Evolutionary conservation across 1,140 invertebrate genomes (phyloP).

Genomic region (Leptopilina boulardi): DNA sequence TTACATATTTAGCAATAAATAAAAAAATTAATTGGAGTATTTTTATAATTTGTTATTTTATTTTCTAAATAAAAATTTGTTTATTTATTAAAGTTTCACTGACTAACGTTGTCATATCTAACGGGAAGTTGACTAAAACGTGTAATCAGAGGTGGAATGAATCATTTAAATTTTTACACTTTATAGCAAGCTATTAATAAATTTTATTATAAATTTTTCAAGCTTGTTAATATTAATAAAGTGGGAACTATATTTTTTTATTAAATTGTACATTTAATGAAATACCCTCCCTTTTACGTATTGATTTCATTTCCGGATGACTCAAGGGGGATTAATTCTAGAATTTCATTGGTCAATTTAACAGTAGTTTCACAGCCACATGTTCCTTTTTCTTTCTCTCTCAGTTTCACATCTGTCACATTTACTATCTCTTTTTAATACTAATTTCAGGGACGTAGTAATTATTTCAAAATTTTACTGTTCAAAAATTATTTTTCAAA

Average conservation of each 20-base stretch:
- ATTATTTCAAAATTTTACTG: not conserved
- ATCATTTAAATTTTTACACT: not conserved
- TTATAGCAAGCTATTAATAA: not conserved
- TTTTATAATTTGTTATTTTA: too few species aligned
- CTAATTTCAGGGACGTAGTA: not conserved
- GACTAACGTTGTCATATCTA: not conserved
- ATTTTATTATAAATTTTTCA: not conserved
- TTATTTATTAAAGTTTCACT: not conserved
- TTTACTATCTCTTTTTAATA: not conserved
- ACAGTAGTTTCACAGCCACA: not conserved
- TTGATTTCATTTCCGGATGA: slow-evolving; percentile 24
- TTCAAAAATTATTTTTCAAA: not conserved
- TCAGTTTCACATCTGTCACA: not conserved
- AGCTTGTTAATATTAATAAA: not conserved
- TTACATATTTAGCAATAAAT: too few species aligned
- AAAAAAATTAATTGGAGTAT: too few species aligned
- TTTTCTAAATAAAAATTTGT: too few species aligned
- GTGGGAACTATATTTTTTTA: not conserved
- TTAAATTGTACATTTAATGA: not conserved
- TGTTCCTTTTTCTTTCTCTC: not conserved
- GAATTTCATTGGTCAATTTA: not conserved
- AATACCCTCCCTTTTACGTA: not conserved
- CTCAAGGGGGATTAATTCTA: not conserved
- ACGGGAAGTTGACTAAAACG: not conserved
- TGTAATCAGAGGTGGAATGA: not conserved